A percentile compares a stretch with the other conserved stretches of the same genome.
Conservation (phyloP, 2,888 invertebrate species). For the Nasonia oneida region DNA sequence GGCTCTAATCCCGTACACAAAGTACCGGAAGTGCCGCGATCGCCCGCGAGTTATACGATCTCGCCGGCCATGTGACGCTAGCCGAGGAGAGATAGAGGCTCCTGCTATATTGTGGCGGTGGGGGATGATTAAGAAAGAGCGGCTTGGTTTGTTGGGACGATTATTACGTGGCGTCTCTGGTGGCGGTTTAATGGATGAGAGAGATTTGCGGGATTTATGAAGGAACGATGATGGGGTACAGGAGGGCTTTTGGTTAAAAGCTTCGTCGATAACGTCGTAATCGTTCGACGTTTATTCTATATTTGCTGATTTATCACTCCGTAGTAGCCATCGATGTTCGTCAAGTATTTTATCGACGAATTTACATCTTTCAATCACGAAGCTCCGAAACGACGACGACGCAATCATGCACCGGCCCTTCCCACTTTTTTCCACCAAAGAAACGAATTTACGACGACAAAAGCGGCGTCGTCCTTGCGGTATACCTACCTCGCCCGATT, state of each 20-base stretch:
- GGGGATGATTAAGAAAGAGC: constrained; percentile 19
- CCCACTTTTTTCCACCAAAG: neutral
- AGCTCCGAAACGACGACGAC: neutral
- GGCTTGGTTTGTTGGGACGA: neutral
- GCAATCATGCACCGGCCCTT: neutral
- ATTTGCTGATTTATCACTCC: neutral
- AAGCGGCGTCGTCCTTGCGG: neutral
- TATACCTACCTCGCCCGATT: neutral
- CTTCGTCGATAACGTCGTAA: too few relatives aligned
- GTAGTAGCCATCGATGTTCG: neutral
- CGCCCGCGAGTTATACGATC: constrained; percentile 27
- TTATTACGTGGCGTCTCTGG: too few relatives aligned
- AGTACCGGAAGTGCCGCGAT: constrained; percentile 52
- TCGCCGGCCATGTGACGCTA: constrained; percentile 5
- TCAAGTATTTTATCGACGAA: neutral
- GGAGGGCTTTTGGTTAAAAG: neutral
- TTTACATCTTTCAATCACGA: neutral
- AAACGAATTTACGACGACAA: neutral
- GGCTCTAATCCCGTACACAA: constrained; percentile 45
- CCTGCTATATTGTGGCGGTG: neutral
- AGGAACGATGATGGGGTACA: neutral
- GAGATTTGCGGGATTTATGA: neutral
- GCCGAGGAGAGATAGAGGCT: neutral
- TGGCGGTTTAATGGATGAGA: neutral
- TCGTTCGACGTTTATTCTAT: neutral